These are phyloP conservation scores for Austrolebias charrua DNA, from an alignment of 2,797 vertebrate species.

Conservation along the genomic window DNA sequence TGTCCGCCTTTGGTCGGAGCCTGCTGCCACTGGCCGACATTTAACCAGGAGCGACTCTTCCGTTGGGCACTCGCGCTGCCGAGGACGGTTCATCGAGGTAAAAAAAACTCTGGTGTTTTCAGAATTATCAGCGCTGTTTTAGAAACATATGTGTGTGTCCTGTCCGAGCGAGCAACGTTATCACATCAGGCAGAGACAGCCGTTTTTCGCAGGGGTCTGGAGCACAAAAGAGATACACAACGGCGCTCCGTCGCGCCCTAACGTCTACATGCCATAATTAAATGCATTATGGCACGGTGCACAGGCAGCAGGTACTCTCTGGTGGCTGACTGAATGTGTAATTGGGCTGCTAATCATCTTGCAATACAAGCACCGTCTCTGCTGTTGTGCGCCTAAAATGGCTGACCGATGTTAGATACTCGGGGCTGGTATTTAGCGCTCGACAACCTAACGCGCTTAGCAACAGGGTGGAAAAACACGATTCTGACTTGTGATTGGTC, in stretches of 20 bases:
- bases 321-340: slow-evolving; percentile 55
- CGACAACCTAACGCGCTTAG: slow-evolving; percentile 79
- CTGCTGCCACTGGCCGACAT: slow-evolving; percentile 72
- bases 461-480: slow-evolving; percentile 51
- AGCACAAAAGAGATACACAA: slow-evolving; percentile 58
- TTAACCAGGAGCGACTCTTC: slow-evolving; percentile 58
- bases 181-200: slow-evolving; percentile 54
- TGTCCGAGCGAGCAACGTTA: slow-evolving; percentile 65
- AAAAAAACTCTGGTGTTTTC: slow-evolving; percentile 44
- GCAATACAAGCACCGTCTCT: slow-evolving; percentile 68
- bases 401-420: slow-evolving; percentile 81
- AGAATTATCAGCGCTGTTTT: slow-evolving; percentile 17
- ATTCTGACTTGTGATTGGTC: slow-evolving; percentile 64
- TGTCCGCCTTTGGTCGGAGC: slow-evolving; percentile 72
- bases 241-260: slow-evolving; percentile 39
- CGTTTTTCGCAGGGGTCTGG: slow-evolving; percentile 58
- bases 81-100: slow-evolving; percentile 66
- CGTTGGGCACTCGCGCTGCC: slow-evolving; percentile 47
- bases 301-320: slow-evolving; percentile 43
- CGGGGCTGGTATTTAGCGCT: slow-evolving; percentile 80
- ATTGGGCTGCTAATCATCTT: slow-evolving; percentile 73
- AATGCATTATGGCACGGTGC: slow-evolving; percentile 43
- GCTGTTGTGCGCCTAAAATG: slow-evolving; percentile 81
- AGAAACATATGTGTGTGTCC: slow-evolving; percentile 49
- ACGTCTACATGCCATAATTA: slow-evolving; percentile 38